phyloP scores from a whole-genome alignment of 2,797 vertebrate genomes.

The Pseudochirops corinnae region DNA sequence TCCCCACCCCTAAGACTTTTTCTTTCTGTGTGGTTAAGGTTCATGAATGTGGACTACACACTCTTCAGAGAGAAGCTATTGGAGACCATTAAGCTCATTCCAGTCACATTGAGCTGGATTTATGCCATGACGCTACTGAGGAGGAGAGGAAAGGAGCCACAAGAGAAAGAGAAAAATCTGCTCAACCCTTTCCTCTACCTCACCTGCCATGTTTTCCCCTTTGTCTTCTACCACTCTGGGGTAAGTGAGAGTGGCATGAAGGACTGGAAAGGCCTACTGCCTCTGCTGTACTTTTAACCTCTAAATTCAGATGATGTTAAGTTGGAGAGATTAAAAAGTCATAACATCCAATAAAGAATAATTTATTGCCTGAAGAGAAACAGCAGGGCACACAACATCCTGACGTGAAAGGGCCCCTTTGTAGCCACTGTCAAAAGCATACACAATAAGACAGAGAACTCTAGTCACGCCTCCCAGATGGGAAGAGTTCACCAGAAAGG shows the following conservation, averaged over 20 bases:
- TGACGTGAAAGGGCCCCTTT: background rate
- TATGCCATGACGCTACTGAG: background rate
- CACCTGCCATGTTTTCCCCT: background rate
- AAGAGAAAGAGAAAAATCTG: background rate
- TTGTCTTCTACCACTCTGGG: background rate
- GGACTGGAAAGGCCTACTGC: background rate
- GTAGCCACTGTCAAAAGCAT: slow-evolving; percentile 26
- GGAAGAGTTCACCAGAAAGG: background rate
- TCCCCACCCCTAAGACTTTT: slow-evolving; percentile 11
- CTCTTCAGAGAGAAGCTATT: background rate
- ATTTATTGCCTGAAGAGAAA: slow-evolving; percentile 51
- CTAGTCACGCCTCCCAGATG: slow-evolving; percentile 23
- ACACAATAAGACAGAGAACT: slow-evolving; percentile 9
- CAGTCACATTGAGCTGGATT: background rate
- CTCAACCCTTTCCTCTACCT: background rate
- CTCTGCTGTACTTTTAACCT: background rate
- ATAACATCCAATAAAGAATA: slow-evolving; percentile 11
- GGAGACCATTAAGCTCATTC: background rate
- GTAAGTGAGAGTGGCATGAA: background rate
- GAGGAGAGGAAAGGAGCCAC: background rate
- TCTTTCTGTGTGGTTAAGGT: background rate
- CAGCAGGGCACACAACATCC: slow-evolving; percentile 22
- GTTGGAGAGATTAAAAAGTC: slow-evolving; percentile 18
- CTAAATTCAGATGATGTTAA: background rate
- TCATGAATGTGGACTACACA: slow-evolving; percentile 23